Conservation (phyloP, 2,113 vertebrate genomes). For the Pteronura brasiliensis region DNA sequence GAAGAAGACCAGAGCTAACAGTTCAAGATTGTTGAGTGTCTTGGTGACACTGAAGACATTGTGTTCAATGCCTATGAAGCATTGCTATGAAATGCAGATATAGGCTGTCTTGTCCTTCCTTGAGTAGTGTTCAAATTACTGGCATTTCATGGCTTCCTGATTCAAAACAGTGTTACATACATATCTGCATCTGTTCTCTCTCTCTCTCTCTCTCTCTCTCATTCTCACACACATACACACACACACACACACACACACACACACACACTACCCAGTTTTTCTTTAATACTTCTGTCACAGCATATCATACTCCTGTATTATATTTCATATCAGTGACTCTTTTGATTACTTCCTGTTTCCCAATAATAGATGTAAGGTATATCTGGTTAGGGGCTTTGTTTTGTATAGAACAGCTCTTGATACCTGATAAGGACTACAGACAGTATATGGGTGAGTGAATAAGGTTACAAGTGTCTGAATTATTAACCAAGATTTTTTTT, state of each 20-base stretch:
- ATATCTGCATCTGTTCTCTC: neutral
- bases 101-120: neutral
- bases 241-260: fast-evolving
- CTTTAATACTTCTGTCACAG: neutral
- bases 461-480: neutral
- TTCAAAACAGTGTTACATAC: neutral
- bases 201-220: neutral
- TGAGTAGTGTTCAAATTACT: neutral
- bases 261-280: neutral
- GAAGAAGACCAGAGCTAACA: neutral
- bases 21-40: neutral
- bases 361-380: neutral
- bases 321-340: neutral
- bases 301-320: neutral
- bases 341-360: neutral
- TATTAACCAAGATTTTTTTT: neutral
- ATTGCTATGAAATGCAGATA: neutral
- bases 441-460: neutral
- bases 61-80: neutral
- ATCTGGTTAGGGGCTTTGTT: neutral
- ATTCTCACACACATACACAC: too few relatives aligned
- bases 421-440: neutral
- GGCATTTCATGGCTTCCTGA: neutral
- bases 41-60: neutral
- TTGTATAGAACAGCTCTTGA: neutral